Base-by-base conservation (phyloP, 2,113 vertebrate species). In the Perca flavescens region DNA sequence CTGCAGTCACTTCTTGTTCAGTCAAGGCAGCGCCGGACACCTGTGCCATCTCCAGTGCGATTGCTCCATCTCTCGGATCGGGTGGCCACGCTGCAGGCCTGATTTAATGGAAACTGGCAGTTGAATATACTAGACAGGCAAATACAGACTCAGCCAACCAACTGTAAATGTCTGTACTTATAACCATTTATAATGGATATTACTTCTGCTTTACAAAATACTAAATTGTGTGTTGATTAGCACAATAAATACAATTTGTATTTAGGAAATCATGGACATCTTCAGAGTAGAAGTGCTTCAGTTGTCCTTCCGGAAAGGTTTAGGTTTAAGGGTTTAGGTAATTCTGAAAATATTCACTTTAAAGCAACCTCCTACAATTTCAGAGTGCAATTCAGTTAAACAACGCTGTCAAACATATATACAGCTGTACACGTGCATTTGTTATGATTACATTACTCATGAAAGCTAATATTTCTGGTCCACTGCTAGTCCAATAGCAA, bases 1-100 rank as follows among this genome's bases (percentile, higher is more conserved):
- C 74, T 77, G 66, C 74, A 84, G 90, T 93, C 89, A 92, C 85
- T 91, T 89, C 86, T 67, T 67, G 77, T 93, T 89, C 80, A 88
- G 71, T 89, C 81, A 84, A 63, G 78, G 66, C 76, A 65, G 70
- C 1, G 28, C 19, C 0, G 79, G 79, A 86, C 89, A 91, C 92
- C 89, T 93, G 87, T 85, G 86, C 82, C 77, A 76, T 88, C 85
- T 85, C 74, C 70, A 74, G 70, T 36, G 21, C 40, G 14, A 43
- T 54, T 46, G 70, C 68, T 58, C 56, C 28, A 10, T 69, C 69
- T 85, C 79, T 19, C 13, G 21, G 21, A 67, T 70, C 69, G 25
- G 2, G 19, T 53, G 67, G 80, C 68, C 46, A 31, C 0, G 50
- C 85, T 61, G n/a, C 9, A 22, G 78, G 83, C 54, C 82, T 74